phyloP scores from a whole-genome alignment of 2,113 vertebrate species.

The Tachuris rubrigastra region DNA sequence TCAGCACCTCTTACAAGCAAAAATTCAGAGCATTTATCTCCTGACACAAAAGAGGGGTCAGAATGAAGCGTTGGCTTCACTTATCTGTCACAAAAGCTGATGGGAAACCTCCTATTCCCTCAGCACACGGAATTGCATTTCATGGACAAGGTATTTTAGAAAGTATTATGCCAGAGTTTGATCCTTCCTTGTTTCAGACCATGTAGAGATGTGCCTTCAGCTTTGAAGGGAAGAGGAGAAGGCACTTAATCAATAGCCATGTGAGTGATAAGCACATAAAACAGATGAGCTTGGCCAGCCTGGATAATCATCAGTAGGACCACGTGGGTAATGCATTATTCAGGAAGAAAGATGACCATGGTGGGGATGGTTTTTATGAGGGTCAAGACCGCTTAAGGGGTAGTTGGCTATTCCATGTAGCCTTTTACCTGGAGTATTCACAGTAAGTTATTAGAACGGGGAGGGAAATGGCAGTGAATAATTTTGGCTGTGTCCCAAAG shows the following conservation, averaged over 20 bases:
- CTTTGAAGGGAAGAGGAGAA: constrained; percentile 43
- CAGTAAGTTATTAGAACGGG: neutral
- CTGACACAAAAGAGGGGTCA: neutral
- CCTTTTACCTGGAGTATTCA: neutral
- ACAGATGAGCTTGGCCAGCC: constrained; percentile 12
- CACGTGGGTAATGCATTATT: constrained; percentile 1
- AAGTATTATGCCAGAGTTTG: neutral
- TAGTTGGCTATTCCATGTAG: neutral
- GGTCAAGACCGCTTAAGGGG: neutral
- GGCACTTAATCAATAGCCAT: constrained; percentile 55
- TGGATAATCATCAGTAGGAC: neutral
- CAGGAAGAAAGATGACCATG: constrained; percentile 17
- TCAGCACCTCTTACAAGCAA: neutral
- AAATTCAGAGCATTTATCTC: constrained; percentile 7
- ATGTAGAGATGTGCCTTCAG: constrained; percentile 3
- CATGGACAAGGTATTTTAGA: neutral
- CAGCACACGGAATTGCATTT: neutral
- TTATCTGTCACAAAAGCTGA: neutral
- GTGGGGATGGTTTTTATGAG: neutral
- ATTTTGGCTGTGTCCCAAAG: neutral
- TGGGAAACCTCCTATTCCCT: neutral
- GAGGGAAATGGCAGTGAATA: neutral
- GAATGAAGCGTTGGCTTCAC: neutral
- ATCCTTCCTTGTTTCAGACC: constrained; percentile 6
- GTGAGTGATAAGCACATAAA: constrained; percentile 51